A percentile compares a stretch with the other conserved stretches of the same genome.
Evolutionary conservation across 2,113 vertebrate genomes (phyloP).

Genomic region (Tetrao urogallus): DNA sequence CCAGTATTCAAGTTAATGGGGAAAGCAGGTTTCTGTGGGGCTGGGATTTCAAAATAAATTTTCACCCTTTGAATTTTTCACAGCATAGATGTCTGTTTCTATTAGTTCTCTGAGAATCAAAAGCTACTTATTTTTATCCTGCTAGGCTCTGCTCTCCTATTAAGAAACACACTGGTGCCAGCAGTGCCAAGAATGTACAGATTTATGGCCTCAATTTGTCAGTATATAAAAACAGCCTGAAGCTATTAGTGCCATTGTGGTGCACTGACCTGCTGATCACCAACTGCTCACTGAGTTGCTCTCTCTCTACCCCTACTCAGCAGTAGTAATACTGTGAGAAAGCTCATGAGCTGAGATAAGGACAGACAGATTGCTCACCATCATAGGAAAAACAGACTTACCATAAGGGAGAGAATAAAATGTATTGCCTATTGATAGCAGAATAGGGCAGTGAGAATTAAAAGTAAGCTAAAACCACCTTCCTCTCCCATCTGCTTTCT

Average conservation of each 20-base stretch:
- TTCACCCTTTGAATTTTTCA: conserved; percentile 13
- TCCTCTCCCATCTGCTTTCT: neutral
- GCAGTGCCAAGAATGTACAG: neutral
- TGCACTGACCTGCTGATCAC: neutral
- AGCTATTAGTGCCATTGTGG: neutral
- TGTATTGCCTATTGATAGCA: neutral
- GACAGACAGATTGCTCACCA: neutral
- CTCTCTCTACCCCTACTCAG: neutral
- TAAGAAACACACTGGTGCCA: neutral
- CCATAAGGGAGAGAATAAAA: neutral
- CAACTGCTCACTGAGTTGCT: neutral
- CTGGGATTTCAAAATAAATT: conserved; percentile 20
- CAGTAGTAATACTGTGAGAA: neutral
- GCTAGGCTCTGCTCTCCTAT: neutral
- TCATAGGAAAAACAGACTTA: neutral
- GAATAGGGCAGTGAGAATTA: neutral
- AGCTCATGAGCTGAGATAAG: neutral
- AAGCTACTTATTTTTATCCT: conserved; percentile 26
- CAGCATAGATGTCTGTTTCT: neutral
- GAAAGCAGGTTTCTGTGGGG: conserved; percentile 1
- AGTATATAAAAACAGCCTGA: neutral
- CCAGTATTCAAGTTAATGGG: neutral
- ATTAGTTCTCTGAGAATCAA: conserved; percentile 25
- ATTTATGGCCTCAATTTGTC: neutral
- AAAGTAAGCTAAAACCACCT: neutral